A percentile compares a stretch with the other conserved stretches of the same genome.
These are phyloP conservation scores for Apostichopus parvimensis DNA, from an alignment of 35 echinoderm and acorn worm genomes.

Conservation along the genomic window DNA sequence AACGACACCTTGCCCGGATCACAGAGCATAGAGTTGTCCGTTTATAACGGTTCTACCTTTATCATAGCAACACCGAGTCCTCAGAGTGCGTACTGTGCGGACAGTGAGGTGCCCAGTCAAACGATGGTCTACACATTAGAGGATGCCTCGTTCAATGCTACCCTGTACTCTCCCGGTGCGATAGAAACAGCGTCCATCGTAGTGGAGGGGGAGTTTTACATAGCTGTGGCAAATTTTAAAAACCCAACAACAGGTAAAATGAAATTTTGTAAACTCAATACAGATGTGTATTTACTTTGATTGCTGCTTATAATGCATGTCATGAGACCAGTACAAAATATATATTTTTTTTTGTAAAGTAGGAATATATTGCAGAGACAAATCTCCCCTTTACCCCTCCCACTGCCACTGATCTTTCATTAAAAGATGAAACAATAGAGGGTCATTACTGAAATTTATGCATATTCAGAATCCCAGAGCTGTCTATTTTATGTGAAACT, in stretches of 20 bases:
- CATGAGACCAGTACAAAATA: no score
- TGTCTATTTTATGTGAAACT: no score
- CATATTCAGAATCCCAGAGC: no score
- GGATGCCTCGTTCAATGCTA: slow-evolving; percentile 22
- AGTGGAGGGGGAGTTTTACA: slow-evolving; percentile 37
- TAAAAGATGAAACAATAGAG: no score
- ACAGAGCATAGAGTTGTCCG: slow-evolving; percentile 25
- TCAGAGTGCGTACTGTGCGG: slow-evolving; percentile 20
- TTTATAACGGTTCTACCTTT: slow-evolving; percentile 34
- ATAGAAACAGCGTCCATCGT: not conserved
- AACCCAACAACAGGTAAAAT: slow-evolving; percentile 39
- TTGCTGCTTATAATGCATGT: no score
- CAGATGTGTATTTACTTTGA: no score
- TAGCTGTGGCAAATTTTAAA: slow-evolving; percentile 30
- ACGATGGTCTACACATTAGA: slow-evolving; percentile 26
- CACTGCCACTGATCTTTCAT: no score
- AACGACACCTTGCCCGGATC: not conserved
- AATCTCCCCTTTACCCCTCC: no score
- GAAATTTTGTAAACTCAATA: not conserved
- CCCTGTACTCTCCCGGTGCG: slow-evolving; percentile 4
- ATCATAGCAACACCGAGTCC: slow-evolving; percentile 28
- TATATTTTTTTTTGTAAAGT: no score
- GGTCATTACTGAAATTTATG: no score
- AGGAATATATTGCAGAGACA: no score
- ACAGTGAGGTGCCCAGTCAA: not conserved